Base-by-base conservation (phyloP, 2,888 invertebrate species). In the Endotricha flammealis region DNA sequence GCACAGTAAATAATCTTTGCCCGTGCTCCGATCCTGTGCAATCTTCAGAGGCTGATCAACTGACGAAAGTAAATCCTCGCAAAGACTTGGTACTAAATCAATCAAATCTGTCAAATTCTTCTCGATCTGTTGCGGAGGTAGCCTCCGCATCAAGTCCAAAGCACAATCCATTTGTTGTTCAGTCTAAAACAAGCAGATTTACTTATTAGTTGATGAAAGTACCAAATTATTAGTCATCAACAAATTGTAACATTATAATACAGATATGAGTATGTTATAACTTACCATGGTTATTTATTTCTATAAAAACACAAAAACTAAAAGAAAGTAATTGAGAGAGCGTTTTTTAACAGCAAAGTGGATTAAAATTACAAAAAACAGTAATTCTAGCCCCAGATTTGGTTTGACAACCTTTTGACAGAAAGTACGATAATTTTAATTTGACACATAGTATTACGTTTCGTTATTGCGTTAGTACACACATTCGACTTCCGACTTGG, bases 51-150 rank as follows among this genome's bases (percentile, higher is more conserved):
- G 99, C 80, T 99, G 99, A 82, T 99, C 99, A 9, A 99, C 98
- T 0, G 98, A 97, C 5, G 98, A 97, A 29, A 99, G 87, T 41
- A 99, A 88, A 82, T 99, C 98, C 83, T 99, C 99, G 77, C 98
- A 98, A 47, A 99, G 90, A 78, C 92, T 92, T 39, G 98, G 99
- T 57, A 97, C 97, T 74, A 99, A 88, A 82, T 98, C 98, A 66
- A 99, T 98, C 66, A 99, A 90, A 89, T 99, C 98, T 72, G 95
- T 95, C 50, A 99, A 88, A 85, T 99, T 99, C 80, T 98, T 98
- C 78, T 99, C 99, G 59, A 99, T 98, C 86, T 99, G 97, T 86
- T 99, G 99, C 53, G 99, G 99, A 55, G 99, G 99, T 74, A 99
- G 86, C 62, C 99, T 92, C 70, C 99, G 90, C 99, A 99, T 99